Evolutionary conservation across 2,888 invertebrate species (phyloP), one percentile per base, ranked within the genome.

Genomic region (Pseudoips prasinana): DNA sequence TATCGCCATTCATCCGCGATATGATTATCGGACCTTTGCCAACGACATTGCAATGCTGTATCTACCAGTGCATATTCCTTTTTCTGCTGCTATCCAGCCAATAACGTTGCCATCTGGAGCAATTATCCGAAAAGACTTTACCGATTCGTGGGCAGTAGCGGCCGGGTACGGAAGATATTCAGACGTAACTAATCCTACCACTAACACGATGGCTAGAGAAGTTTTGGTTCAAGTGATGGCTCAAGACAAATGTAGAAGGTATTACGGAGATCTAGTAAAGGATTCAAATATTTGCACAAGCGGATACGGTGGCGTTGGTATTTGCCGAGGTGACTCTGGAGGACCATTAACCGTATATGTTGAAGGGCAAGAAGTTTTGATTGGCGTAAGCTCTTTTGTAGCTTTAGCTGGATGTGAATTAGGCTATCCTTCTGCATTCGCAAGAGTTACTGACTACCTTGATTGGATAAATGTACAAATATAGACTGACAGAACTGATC

Each of bases 331-430:
- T 1, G 83, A 83, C 41, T 83, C 82, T 0, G 83, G 81, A 1
- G 82, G 83, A 3, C 82, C 82, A 3, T 42, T 81, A 27, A 71
- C 73, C 2, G 42, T 73, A 19, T 64, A 57, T 25, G 51, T 57
- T 29, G 39, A 58, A 8, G 76, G 73, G 8, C 32, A 61, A 36
- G 64, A 69, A 33, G 46, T 80, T 26, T 39, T 82, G 25, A 65
- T 83, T 9, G 83, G 83, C 6, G 75, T 84, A 11, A 84, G 83
- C 50, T 83, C 82, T 1, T 84, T 82, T 46, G 81, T 82, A 3
- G 81, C 83, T 1, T 39, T 35, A 3, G 66, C 64, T 23, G 83
- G 83, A 10, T 84, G 83, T 44, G 72, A 80, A 40, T 45, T 80
- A 32, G 74, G 76, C 30, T 72, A 56, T 17, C 83, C 84, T 9